phyloP scores from a whole-genome alignment of 1,140 invertebrate genomes.

The Potamilus streckersoni region DNA sequence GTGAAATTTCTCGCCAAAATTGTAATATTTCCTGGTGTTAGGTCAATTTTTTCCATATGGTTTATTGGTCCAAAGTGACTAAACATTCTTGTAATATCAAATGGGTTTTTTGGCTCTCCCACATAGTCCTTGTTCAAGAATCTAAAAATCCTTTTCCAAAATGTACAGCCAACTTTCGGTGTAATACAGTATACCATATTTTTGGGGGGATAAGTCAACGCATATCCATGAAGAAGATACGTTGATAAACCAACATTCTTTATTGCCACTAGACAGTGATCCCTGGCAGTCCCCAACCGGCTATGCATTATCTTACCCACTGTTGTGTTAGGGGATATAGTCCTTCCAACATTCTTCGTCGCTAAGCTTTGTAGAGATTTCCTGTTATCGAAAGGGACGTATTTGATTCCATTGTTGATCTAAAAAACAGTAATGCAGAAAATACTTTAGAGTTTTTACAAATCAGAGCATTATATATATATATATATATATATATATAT shows the following conservation, averaged over 20 bases:
- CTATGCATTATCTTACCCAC: too few relatives aligned
- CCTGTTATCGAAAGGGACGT: too few relatives aligned
- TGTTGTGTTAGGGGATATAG: too few relatives aligned
- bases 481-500: too few relatives aligned
- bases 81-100: constrained; percentile 22
- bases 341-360: too few relatives aligned
- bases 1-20: constrained; percentile 6
- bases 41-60: constrained; percentile 15
- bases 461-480: too few relatives aligned
- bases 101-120: constrained; percentile 6
- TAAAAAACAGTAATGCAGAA: too few relatives aligned
- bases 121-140: constrained; percentile 21
- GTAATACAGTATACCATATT: not conserved
- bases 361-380: too few relatives aligned
- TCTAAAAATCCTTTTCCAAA: constrained; percentile 22
- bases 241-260: not conserved
- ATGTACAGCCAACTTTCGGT: constrained; percentile 22
- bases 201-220: not conserved
- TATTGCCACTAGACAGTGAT: not conserved
- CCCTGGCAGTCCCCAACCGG: too few relatives aligned
- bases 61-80: constrained; percentile 19
- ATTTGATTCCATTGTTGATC: too few relatives aligned
- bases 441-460: too few relatives aligned
- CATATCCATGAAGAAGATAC: too few relatives aligned
- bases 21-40: not conserved